Percentiles rank a stretch among this genome's conserved stretches.
These are phyloP conservation scores for Apeltes quadracus DNA, from an alignment of 2,113 vertebrate species.

Conservation along the genomic window DNA sequence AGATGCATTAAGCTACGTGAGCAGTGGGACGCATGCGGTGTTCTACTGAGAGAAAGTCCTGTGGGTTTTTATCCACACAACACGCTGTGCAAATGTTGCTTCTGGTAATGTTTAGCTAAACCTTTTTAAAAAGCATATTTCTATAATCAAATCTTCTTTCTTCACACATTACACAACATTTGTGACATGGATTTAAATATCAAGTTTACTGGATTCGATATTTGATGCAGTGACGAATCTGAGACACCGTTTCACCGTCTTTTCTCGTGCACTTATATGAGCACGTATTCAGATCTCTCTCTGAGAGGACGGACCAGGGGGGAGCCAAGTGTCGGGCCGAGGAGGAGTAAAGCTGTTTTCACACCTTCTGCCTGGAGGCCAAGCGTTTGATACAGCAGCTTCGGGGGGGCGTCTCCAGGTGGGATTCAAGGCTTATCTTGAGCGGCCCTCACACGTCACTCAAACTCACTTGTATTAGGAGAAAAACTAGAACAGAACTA, in stretches of 20 bases:
- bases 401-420: not conserved
- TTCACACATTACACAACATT: conserved; percentile 15
- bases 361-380: conserved; percentile 3
- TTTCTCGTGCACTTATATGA: no score
- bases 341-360: conserved; percentile 4
- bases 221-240: not conserved
- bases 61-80: no score
- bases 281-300: conserved; percentile 23
- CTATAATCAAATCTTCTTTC: no score
- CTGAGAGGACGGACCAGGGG: conserved; percentile 25
- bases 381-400: not conserved
- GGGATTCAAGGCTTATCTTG: conserved; percentile 20
- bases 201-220: not conserved
- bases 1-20: no score
- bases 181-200: not conserved
- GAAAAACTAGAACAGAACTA: no score
- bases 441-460: not conserved
- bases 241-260: not conserved
- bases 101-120: no score
- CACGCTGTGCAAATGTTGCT: no score
- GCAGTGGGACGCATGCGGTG: no score
- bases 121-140: no score
- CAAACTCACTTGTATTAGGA: conserved; percentile 4
- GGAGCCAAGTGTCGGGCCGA: conserved; percentile 17
- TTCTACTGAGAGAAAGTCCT: no score